A percentile compares a stretch with the other conserved stretches of the same genome.
phyloP scores from a whole-genome alignment of 2,113 vertebrate species.

The Dicerorhinus sumatrensis region DNA sequence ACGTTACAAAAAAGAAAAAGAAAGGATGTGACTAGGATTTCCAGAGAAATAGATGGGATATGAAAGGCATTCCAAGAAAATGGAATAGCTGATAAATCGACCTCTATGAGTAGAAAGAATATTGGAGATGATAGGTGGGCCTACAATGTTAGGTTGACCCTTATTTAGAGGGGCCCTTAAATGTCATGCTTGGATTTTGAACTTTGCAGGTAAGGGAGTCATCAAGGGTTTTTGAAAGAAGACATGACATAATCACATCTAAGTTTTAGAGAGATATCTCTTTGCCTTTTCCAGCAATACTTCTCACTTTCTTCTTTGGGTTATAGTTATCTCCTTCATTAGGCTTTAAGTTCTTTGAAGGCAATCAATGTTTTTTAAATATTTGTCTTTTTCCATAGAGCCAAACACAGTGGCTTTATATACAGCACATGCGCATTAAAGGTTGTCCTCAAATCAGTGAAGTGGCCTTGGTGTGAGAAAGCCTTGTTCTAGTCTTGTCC shows the following conservation, averaged over 20 bases:
- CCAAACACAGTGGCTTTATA: background rate
- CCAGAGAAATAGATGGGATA: background rate
- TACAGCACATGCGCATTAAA: background rate
- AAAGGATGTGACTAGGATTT: background rate
- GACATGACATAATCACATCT: background rate
- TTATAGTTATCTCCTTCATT: background rate
- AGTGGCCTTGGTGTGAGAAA: background rate
- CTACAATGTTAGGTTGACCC: background rate
- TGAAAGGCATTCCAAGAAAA: constrained; percentile 39
- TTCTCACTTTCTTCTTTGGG: constrained; percentile 22
- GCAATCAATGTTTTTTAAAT: background rate
- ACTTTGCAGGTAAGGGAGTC: background rate
- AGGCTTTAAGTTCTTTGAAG: background rate
- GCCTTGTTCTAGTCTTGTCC: background rate
- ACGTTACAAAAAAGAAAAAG: background rate
- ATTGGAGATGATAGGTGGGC: background rate
- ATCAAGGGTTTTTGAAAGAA: constrained; percentile 32
- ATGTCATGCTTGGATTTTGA: background rate
- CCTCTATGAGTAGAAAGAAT: background rate
- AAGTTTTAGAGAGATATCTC: constrained; percentile 28
- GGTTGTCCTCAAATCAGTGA: background rate
- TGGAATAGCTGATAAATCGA: background rate
- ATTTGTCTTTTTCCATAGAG: background rate
- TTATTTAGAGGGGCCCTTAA: background rate
- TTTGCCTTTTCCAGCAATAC: constrained; percentile 22